Conservation (phyloP, 2,113 vertebrate species). For the Tringa solitaria region DNA sequence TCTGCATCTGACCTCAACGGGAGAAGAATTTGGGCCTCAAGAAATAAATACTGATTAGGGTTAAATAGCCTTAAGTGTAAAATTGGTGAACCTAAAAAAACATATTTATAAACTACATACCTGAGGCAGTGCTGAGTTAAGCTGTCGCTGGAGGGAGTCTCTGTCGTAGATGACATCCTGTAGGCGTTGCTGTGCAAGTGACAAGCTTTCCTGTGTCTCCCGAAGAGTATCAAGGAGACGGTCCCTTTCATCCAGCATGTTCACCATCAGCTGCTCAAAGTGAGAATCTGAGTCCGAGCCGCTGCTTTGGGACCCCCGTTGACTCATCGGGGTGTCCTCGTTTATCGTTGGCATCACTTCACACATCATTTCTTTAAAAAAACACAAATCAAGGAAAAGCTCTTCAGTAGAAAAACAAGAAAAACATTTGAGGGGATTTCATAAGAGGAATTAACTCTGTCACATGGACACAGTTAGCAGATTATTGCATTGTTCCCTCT, state of each 20-base stretch:
- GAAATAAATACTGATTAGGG: background rate
- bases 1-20: background rate
- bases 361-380: conserved; percentile 93
- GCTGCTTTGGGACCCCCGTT: conserved; percentile 96
- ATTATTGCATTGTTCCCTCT: conserved; percentile 46
- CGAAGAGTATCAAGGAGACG: conserved; percentile 96
- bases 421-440: background rate
- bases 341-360: conserved; percentile 99
- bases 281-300: conserved; percentile 96
- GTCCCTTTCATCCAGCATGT: conserved; percentile 98
- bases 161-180: conserved; percentile 98
- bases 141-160: conserved; percentile 95
- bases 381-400: conserved; percentile 22
- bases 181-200: conserved; percentile 91
- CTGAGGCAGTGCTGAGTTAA: conserved; percentile 97
- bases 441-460: background rate
- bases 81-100: background rate
- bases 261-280: conserved; percentile 99
- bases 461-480: background rate
- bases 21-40: background rate
- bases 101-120: conserved; percentile 64
- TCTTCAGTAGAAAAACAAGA: conserved; percentile 21
- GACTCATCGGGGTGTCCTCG: conserved; percentile 97
- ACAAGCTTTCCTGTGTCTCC: conserved; percentile 97
- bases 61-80: background rate